A percentile compares a stretch with the other conserved stretches of the same genome.
These are phyloP conservation scores for Halichoerus grypus DNA, from an alignment of 2,113 vertebrate species.

Conservation along the genomic window DNA sequence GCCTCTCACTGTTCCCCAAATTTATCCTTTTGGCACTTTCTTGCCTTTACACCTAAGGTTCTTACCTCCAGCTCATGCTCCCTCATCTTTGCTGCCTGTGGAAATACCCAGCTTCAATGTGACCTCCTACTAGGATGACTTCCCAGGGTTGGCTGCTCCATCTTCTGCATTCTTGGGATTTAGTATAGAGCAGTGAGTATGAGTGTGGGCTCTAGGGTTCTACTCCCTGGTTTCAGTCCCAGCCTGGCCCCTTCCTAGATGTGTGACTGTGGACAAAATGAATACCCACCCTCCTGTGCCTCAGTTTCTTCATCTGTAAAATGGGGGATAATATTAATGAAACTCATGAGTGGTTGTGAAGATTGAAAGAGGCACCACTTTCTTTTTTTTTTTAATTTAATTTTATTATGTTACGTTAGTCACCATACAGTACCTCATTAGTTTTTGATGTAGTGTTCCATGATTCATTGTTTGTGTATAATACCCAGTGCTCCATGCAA, in stretches of 20 bases:
- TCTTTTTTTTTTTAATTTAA: no score
- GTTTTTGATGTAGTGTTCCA: no score
- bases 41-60: background rate
- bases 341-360: background rate
- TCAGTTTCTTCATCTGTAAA: slow-evolving; percentile 20
- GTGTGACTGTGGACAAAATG: background rate
- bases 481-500: no score
- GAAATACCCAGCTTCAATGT: background rate
- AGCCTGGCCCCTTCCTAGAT: background rate
- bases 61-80: background rate
- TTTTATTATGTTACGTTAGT: no score
- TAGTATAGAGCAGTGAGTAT: background rate
- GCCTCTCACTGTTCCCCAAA: background rate
- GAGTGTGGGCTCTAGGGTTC: background rate
- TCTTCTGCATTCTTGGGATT: background rate
- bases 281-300: background rate
- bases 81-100: background rate
- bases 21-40: background rate
- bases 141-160: background rate
- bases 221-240: background rate
- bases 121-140: background rate
- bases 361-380: background rate
- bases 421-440: no score
- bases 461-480: no score
- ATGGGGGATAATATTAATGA: background rate